These are phyloP conservation scores for Melanotaenia duboulayi DNA, from an alignment of 2,113 vertebrate species.

Conservation along the genomic window DNA sequence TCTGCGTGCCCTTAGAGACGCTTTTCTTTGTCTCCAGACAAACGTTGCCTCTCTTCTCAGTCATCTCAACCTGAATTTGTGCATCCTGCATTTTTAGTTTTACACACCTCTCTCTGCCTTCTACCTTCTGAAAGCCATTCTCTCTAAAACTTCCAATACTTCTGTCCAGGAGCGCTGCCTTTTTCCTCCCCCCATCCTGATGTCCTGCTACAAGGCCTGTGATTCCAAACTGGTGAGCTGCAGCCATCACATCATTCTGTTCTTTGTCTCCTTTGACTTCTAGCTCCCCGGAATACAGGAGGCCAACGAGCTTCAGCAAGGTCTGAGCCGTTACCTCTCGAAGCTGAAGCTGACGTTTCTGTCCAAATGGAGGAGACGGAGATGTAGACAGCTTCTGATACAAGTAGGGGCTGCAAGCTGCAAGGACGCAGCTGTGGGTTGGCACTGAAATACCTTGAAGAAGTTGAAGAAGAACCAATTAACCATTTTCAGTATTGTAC, in stretches of 20 bases:
- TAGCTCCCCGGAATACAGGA: constrained; percentile 89
- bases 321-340: constrained; percentile 79
- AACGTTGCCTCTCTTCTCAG: not conserved
- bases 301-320: constrained; percentile 86
- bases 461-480: not conserved
- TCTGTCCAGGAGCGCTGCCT: not conserved
- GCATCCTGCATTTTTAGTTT: constrained; percentile 42
- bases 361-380: constrained; percentile 58
- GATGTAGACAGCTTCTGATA: constrained; percentile 79
- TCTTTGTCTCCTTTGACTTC: constrained; percentile 80
- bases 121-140: not conserved
- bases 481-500: not conserved
- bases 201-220: constrained; percentile 70
- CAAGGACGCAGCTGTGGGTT: constrained; percentile 89
- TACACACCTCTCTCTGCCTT: constrained; percentile 16
- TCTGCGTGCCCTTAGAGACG: constrained; percentile 55
- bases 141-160: not conserved
- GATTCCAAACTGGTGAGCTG: constrained; percentile 84
- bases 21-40: constrained; percentile 8
- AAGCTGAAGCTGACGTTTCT: constrained; percentile 82
- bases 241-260: constrained; percentile 84
- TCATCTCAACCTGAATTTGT: constrained; percentile 31
- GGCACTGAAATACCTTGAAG: constrained; percentile 85
- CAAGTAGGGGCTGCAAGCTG: constrained; percentile 89
- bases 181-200: constrained; percentile 15